Evolutionary conservation across 92 coral and sea anemone genomes (phyloP), one percentile per base, ranked within the genome.

Genomic region (Phenganax subtilis): DNA sequence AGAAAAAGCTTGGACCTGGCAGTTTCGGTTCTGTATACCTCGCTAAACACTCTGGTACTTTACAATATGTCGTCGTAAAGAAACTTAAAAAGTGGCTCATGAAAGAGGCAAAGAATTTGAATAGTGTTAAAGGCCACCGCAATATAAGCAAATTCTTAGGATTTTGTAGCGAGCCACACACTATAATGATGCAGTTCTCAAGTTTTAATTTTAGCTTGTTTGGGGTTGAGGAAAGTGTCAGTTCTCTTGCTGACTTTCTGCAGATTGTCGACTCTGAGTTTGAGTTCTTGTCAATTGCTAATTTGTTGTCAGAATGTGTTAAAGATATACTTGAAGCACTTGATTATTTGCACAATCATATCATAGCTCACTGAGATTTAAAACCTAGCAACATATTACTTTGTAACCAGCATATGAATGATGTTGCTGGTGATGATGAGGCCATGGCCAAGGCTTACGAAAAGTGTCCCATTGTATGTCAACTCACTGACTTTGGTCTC

Each of bases 151-250:
- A n/a, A 5, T 82, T 82, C 17, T 17, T 82, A 51, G 61, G 70
- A 82, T 82, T 69, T 57, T 82, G 85, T 57, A 54, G 75, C 57
- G 83, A 84, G 14, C 86, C 86, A 2, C 29, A 59, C 82, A 27
- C 84, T 6, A 84, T 84, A 9, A 70, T 82, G 85, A 82, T 82
- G 85, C 79, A 82, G 56, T 82, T 54, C 72, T 75, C 87, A 58
- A 72, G 84, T 16, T 84, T 84, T 31, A 65, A 84, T 70, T 51
- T 76, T 28, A 44, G n/a, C 75, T 17, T 11, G 7, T 67, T 84
- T 62, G 84, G 59, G 6, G 75, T 76, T 44, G 75, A 76, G 37
- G 75, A 84, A 20, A 75, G 66, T 30, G 87, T 76, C 51, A 25
- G 84, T 31, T 62, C 87, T 3, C 84, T 84, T 55, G 84, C 47